Evolutionary conservation across 2,888 invertebrate species (phyloP).

Genomic region (Drosophila formosana): DNA sequence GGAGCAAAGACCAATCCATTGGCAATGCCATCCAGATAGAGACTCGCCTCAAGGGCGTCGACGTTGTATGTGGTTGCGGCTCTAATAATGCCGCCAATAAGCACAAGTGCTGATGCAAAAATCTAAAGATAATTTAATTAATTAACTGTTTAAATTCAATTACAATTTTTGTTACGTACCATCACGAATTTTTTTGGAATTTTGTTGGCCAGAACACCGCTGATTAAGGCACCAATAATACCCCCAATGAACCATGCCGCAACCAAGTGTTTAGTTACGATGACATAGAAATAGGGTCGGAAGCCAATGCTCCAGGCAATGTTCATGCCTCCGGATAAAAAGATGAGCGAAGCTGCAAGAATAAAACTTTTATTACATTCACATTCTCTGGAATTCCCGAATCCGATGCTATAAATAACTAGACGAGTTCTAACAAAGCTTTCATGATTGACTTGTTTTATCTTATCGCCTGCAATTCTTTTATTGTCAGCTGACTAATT

Average conservation of each 20-base stretch:
- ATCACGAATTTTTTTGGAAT: conserved; percentile 70
- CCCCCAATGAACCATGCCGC: conserved; percentile 82
- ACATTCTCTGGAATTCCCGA: neutral
- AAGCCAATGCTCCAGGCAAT: conserved; percentile 73
- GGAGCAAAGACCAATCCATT: conserved; percentile 78
- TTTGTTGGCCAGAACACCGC: conserved; percentile 58
- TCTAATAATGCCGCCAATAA: conserved; percentile 71
- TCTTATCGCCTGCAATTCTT: conserved; percentile 38
- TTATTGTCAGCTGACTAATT: conserved; percentile 34
- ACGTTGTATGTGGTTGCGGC: conserved; percentile 33
- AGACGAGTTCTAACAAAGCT: neutral
- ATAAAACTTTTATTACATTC: neutral
- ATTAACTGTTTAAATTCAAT: neutral
- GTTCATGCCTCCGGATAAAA: conserved; percentile 79
- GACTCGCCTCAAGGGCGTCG: conserved; percentile 47
- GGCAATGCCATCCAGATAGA: conserved; percentile 81
- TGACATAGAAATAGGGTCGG: rapidly evolving
- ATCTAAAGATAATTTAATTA: conserved; percentile 44
- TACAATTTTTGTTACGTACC: conserved; percentile 52
- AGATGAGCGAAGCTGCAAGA: conserved; percentile 66
- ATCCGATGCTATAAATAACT: neutral
- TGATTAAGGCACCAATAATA: conserved; percentile 75
- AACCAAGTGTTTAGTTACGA: neutral
- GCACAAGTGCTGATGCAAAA: conserved; percentile 61
- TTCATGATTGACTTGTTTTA: neutral